phyloP scores from a whole-genome alignment of 1,140 invertebrate species.

The Brachionus manjavacas region DNA sequence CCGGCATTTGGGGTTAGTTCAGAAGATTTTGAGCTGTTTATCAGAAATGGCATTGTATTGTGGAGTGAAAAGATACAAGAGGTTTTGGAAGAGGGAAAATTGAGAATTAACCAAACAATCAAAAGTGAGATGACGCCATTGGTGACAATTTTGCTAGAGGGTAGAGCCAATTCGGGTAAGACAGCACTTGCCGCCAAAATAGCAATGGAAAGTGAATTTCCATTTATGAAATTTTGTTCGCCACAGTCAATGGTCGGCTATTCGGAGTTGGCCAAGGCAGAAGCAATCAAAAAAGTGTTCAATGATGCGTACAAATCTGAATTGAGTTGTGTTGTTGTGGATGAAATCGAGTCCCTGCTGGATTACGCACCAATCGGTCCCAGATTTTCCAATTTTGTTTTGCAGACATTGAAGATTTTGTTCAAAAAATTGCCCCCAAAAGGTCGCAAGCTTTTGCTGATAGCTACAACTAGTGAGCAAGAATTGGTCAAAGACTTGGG shows the following conservation, averaged over 20 bases:
- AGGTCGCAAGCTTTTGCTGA: conserved; percentile 35
- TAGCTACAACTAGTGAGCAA: conserved; percentile 32
- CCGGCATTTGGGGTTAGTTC: conserved; percentile 86
- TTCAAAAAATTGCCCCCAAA: conserved; percentile 86
- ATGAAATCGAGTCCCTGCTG: conserved; percentile 87
- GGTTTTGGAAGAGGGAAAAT: conserved; percentile 80
- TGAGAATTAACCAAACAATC: conserved; percentile 80
- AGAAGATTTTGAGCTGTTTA: conserved; percentile 75
- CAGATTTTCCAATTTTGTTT: conserved; percentile 89
- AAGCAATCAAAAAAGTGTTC: conserved; percentile 89
- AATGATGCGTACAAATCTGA: conserved; percentile 97
- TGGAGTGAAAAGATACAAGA: conserved; percentile 79
- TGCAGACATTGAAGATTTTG: conserved; percentile 87
- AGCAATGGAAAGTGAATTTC: conserved; percentile 91
- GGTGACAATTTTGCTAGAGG: conserved; percentile 83
- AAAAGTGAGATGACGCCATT: conserved; percentile 68
- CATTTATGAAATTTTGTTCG: conserved; percentile 93
- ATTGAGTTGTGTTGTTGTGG: conserved; percentile 89
- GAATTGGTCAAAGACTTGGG: conserved; percentile 31
- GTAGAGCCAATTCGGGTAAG: conserved; percentile 82
- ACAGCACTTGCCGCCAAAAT: conserved; percentile 89
- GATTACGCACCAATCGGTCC: conserved; percentile 97
- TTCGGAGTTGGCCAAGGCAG: conserved; percentile 90
- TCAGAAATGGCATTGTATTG: conserved; percentile 78
- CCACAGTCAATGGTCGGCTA: conserved; percentile 97